Conservation (phyloP, 2,797 vertebrate species). For the Scarus forsteni region DNA sequence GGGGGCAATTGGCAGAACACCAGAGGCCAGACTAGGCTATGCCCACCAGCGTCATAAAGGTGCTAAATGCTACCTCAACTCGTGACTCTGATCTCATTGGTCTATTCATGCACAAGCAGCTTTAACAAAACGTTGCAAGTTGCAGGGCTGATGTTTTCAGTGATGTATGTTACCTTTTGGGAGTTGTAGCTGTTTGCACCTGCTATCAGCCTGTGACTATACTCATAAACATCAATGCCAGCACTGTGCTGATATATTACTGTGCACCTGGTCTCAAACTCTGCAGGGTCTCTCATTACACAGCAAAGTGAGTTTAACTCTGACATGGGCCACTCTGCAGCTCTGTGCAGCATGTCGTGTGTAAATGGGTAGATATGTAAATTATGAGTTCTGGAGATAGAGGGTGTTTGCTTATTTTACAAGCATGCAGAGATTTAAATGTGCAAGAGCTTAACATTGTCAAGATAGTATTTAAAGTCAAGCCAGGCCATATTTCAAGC, state of each 20-base stretch:
- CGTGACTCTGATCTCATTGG: constrained; percentile 47
- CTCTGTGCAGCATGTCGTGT: constrained; percentile 25
- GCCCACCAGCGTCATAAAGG: constrained; percentile 14
- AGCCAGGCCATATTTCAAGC: too few species aligned
- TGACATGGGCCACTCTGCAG: constrained; percentile 31
- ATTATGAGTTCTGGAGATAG: neutral
- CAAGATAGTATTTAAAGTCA: constrained; percentile 6
- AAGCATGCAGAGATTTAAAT: neutral
- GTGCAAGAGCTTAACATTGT: constrained; percentile 7
- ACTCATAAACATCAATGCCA: constrained; percentile 59
- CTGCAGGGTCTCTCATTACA: constrained; percentile 64
- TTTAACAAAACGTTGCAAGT: constrained; percentile 26
- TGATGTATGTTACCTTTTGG: constrained; percentile 37
- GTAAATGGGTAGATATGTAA: constrained; percentile 12
- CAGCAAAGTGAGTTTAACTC: constrained; percentile 39
- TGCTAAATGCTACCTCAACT: constrained; percentile 50
- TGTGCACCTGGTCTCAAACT: constrained; percentile 63
- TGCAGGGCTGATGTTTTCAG: neutral
- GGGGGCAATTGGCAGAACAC: constrained; percentile 31
- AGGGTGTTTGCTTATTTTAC: neutral
- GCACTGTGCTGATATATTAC: constrained; percentile 49
- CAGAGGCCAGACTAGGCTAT: constrained; percentile 29
- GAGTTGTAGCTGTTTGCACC: constrained; percentile 51
- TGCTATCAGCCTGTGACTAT: constrained; percentile 62
- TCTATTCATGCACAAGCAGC: constrained; percentile 22